These are phyloP conservation scores for Leucania comma DNA, from an alignment of 2,888 invertebrate species.

Conservation along the genomic window DNA sequence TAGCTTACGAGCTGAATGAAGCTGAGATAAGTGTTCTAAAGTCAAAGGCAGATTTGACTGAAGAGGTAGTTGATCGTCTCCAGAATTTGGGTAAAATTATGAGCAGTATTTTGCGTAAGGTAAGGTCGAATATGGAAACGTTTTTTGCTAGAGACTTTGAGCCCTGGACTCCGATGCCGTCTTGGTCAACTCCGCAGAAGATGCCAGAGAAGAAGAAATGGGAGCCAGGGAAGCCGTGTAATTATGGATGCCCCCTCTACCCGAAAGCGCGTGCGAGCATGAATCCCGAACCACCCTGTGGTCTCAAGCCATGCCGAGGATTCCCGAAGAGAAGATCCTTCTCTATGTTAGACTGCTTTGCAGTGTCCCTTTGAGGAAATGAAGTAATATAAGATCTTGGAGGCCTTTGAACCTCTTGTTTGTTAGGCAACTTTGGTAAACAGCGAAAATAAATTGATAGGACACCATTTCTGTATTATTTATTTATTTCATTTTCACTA, in stretches of 20 bases:
- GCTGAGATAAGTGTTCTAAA: neutral
- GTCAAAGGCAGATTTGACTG: constrained; percentile 42
- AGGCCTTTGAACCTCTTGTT: constrained; percentile 18
- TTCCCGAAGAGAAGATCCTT: constrained; percentile 72
- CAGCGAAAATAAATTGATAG: constrained; percentile 74
- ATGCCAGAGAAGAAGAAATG: constrained; percentile 36
- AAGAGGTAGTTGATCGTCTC: constrained; percentile 46
- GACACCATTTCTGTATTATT: constrained; percentile 10
- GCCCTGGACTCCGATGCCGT: constrained; percentile 84
- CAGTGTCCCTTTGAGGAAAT: constrained; percentile 24
- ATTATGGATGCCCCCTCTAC: constrained; percentile 73
- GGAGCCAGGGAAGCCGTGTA: constrained; percentile 62
- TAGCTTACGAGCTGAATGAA: constrained; percentile 9
- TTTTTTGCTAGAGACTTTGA: constrained; percentile 73
- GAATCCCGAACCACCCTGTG: constrained; percentile 64
- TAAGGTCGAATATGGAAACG: constrained; percentile 22
- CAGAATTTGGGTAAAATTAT: constrained; percentile 45
- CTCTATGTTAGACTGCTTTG: constrained; percentile 54
- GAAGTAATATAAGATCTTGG: constrained; percentile 47
- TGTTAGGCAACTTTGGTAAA: constrained; percentile 55
- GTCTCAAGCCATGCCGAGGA: constrained; percentile 69
- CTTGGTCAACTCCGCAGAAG: constrained; percentile 75
- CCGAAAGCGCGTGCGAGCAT: constrained; percentile 61
- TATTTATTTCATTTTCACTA: neutral
- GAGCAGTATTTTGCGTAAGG: neutral